Evolutionary conservation across 2,113 vertebrate species (phyloP).

Genomic region (Notechis scutatus): DNA sequence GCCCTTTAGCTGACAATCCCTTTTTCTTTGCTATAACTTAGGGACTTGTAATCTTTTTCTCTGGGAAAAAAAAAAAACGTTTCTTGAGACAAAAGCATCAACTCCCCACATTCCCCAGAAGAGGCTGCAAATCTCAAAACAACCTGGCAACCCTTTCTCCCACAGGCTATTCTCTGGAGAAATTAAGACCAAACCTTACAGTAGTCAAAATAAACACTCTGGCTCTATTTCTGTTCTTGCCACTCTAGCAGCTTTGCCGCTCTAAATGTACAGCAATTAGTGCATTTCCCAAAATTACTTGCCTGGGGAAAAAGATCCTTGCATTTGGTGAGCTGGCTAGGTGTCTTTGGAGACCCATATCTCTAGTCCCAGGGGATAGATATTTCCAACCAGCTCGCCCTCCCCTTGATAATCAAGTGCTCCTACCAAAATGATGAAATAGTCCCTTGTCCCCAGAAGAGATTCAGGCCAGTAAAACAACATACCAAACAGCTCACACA

Average conservation of each 20-base stretch:
- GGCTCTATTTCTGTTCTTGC: background rate
- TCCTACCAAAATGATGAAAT: background rate
- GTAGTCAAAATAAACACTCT: slow-evolving; percentile 7
- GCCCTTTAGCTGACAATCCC: background rate
- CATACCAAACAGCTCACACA: background rate
- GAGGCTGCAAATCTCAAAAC: background rate
- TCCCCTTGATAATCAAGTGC: background rate
- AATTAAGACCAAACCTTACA: slow-evolving; percentile 4
- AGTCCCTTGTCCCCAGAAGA: background rate
- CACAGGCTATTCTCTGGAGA: slow-evolving; percentile 4
- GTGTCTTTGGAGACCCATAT: background rate
- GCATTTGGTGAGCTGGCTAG: background rate
- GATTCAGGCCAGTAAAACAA: background rate
- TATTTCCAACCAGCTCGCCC: background rate
- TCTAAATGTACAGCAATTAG: background rate
- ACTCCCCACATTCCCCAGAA: background rate
- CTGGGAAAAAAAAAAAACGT: background rate
- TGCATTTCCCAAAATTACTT: background rate
- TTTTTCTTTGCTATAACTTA: background rate
- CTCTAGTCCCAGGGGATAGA: background rate
- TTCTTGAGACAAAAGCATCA: background rate
- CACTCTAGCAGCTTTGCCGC: background rate
- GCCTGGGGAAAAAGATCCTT: background rate
- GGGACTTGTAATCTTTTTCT: background rate
- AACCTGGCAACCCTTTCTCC: slow-evolving; percentile 12